These are phyloP conservation scores for Agonopterix arenella DNA, from an alignment of 2,888 invertebrate species.

Conservation along the genomic window DNA sequence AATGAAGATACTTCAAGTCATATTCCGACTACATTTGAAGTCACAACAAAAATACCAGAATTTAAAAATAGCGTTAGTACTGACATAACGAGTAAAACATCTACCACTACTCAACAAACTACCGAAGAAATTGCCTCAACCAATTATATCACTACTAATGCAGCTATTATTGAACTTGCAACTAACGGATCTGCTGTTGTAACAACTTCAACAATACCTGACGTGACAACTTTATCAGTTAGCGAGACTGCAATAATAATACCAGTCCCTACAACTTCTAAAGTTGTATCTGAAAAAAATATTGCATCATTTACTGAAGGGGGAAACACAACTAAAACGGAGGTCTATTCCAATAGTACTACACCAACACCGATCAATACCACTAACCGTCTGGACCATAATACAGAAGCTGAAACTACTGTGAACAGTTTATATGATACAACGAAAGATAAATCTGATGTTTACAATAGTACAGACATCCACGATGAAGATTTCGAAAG, in stretches of 20 bases:
- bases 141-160: too few species aligned
- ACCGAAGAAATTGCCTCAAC: constrained; percentile 1
- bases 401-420: neutral
- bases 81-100: neutral
- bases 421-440: neutral
- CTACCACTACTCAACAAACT: constrained; percentile 1
- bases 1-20: constrained; percentile 26
- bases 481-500: constrained; percentile 8
- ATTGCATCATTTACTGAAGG: neutral
- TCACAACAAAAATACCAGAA: constrained; percentile 45
- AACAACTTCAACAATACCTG: too few species aligned
- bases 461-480: constrained; percentile 5
- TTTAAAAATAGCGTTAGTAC: constrained; percentile 20
- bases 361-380: constrained; percentile 9
- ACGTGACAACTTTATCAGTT: too few species aligned
- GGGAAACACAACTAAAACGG: neutral
- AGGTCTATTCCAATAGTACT: neutral
- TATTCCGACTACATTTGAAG: constrained; percentile 34
- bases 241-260: too few species aligned
- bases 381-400: constrained; percentile 8
- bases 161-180: too few species aligned
- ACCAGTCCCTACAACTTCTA: too few species aligned
- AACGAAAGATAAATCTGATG: neutral
- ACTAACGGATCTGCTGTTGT: too few species aligned
- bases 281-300: too few species aligned